Evolutionary conservation across 2,888 invertebrate species (phyloP).

Genomic region (Mactromeris polynyma): DNA sequence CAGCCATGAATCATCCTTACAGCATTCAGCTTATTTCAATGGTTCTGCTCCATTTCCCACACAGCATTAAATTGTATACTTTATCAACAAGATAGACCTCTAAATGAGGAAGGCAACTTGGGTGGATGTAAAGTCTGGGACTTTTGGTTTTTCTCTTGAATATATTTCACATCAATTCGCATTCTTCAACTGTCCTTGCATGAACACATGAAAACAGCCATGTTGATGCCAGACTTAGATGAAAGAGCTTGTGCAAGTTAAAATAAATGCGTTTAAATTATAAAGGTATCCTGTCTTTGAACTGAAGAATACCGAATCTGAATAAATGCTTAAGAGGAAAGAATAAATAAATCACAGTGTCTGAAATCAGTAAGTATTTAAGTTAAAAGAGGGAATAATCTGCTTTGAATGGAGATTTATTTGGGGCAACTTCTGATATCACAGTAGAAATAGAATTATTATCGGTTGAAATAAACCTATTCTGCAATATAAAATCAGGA

Average conservation of each 20-base stretch:
- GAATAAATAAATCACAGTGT: background rate
- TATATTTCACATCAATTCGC: background rate
- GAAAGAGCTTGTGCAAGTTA: background rate
- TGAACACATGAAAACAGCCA: background rate
- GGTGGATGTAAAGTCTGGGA: background rate
- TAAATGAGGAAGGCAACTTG: no score
- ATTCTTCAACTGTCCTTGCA: background rate
- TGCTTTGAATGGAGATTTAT: slow-evolving; percentile 23
- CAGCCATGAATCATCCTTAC: slow-evolving; percentile 15
- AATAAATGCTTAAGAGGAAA: slow-evolving; percentile 7
- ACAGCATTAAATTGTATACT: no score
- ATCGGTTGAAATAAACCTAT: slow-evolving; percentile 39
- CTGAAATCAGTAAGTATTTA: slow-evolving; percentile 20
- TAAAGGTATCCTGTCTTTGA: slow-evolving; percentile 8
- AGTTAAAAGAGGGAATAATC: slow-evolving; percentile 20
- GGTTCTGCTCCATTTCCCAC: no score
- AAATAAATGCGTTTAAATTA: slow-evolving; percentile 11
- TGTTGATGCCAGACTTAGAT: slow-evolving; percentile 5
- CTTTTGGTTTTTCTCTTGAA: background rate
- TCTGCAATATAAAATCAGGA: slow-evolving; percentile 32
- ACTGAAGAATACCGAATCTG: background rate
- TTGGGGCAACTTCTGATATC: slow-evolving; percentile 1
- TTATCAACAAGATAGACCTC: no score
- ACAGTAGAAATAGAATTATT: slow-evolving; percentile 35
- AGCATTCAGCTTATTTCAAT: no score